These are phyloP conservation scores for Zaprionus kolodkinae DNA, from an alignment of 1,140 invertebrate genomes.

Conservation along the genomic window DNA sequence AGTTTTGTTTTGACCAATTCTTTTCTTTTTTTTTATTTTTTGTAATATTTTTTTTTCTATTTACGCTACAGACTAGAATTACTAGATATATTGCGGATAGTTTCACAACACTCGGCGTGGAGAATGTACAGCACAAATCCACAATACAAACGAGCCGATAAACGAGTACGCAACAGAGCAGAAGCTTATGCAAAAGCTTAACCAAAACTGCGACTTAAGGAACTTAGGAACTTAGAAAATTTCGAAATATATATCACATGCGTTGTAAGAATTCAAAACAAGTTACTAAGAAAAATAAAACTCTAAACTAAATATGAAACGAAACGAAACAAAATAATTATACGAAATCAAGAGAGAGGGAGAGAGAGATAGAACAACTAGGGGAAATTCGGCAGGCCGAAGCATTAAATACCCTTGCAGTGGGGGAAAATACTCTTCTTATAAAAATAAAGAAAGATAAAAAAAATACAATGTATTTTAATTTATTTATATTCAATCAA, in stretches of 20 bases:
- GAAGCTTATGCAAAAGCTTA: slow-evolving; percentile 28
- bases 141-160: slow-evolving; percentile 27
- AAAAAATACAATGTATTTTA: too few species aligned
- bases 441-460: too few species aligned
- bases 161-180: slow-evolving; percentile 21
- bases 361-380: not conserved
- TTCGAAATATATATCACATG: slow-evolving; percentile 26
- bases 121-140: slow-evolving; percentile 43
- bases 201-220: slow-evolving; percentile 38
- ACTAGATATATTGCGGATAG: slow-evolving; percentile 44
- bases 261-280: slow-evolving; percentile 41
- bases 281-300: slow-evolving; percentile 4
- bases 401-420: slow-evolving; percentile 2
- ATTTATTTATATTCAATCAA: too few species aligned
- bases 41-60: slow-evolving; percentile 32
- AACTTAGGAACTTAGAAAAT: slow-evolving; percentile 37
- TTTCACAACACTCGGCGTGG: slow-evolving; percentile 64
- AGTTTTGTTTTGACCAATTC: slow-evolving; percentile 74
- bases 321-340: slow-evolving; percentile 1
- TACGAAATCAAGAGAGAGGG: slow-evolving; percentile 29
- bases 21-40: slow-evolving; percentile 22
- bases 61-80: slow-evolving; percentile 25
- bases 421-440: not conserved
- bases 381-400: not conserved
- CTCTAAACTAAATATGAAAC: slow-evolving; percentile 6